These are phyloP conservation scores for Gallirallus australis DNA, from an alignment of 2,797 vertebrate genomes.

Conservation along the genomic window DNA sequence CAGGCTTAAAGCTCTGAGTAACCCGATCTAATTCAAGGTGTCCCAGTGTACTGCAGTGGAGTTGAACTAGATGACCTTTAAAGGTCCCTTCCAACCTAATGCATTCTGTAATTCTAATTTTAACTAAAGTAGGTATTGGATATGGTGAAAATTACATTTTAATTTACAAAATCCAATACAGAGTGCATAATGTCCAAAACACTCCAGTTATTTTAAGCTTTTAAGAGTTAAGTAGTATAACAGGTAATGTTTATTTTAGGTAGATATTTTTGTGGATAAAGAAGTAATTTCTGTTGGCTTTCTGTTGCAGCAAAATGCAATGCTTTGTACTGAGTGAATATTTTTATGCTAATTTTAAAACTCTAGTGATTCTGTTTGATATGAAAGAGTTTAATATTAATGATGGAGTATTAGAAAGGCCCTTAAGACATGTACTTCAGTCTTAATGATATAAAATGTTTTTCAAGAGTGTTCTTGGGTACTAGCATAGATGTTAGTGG, in stretches of 20 bases:
- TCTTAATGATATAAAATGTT: not conserved
- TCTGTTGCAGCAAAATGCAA: not conserved
- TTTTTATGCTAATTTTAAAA: not conserved
- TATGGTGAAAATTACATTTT: not conserved
- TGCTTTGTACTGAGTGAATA: not conserved
- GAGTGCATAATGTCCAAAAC: not conserved
- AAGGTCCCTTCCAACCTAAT: too few species aligned
- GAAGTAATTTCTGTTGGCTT: not conserved
- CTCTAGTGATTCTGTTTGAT: not conserved
- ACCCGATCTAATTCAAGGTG: too few species aligned
- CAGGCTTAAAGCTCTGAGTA: too few species aligned
- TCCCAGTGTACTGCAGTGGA: too few species aligned
- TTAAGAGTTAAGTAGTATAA: not conserved
- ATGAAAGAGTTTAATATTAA: not conserved
- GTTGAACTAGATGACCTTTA: too few species aligned
- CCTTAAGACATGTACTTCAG: not conserved
- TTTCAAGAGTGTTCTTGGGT: not conserved
- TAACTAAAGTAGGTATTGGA: not conserved
- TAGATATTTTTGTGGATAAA: not conserved
- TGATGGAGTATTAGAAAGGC: not conserved
- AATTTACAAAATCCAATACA: not conserved
- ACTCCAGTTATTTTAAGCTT: not conserved
- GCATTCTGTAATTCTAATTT: not conserved
- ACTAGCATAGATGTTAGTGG: not conserved
- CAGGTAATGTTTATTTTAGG: not conserved